Conservation (phyloP, 2,113 vertebrate genomes). For the Tachycineta bicolor region DNA sequence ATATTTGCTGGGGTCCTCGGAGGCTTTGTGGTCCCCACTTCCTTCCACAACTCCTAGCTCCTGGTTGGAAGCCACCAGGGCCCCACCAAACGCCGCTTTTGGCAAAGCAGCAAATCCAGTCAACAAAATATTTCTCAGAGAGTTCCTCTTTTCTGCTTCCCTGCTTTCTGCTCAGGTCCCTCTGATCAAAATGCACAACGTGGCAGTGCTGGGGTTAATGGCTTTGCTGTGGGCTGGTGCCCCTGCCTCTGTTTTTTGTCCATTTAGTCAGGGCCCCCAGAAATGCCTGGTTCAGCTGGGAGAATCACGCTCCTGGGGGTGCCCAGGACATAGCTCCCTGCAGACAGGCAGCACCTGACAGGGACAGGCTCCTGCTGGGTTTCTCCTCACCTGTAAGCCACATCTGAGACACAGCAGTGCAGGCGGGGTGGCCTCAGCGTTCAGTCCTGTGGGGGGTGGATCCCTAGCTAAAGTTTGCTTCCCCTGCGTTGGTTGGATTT, state of each 20-base stretch:
- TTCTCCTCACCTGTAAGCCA: not conserved
- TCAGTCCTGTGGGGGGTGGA: accelerated
- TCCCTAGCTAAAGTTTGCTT: not conserved
- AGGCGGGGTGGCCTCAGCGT: not conserved
- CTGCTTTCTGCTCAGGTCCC: not conserved
- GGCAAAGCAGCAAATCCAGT: not conserved
- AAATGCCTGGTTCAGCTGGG: accelerated
- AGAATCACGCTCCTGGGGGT: not conserved
- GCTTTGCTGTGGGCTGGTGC: accelerated
- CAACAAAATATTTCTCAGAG: not conserved
- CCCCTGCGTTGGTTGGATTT: not conserved
- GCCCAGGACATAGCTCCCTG: not conserved
- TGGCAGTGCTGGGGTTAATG: not conserved
- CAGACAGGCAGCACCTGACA: not conserved
- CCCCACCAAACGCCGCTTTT: not conserved
- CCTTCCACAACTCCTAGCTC: not conserved
- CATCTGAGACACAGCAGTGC: accelerated
- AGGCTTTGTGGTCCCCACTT: not conserved
- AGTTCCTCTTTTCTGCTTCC: not conserved
- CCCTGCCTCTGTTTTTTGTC: too few relatives aligned
- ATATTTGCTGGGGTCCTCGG: not conserved
- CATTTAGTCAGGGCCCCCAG: not conserved
- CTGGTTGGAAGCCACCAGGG: accelerated
- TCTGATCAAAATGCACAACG: accelerated
- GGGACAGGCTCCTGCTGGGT: not conserved